Conservation (phyloP, 2,888 invertebrate genomes). For the Calameuta idolon region DNA sequence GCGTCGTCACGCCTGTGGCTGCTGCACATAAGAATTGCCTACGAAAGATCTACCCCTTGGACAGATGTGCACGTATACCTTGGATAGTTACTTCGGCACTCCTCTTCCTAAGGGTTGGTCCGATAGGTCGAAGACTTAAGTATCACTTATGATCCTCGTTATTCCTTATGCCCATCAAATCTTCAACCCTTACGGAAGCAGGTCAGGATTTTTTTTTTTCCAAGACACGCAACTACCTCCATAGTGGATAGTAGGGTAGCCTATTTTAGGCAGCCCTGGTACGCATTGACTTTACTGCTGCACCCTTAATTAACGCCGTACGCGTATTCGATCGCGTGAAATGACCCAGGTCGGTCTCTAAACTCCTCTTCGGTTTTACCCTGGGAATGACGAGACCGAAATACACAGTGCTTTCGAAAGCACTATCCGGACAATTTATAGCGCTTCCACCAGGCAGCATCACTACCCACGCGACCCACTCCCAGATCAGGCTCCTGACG, state of each 20-base stretch:
- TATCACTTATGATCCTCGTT: constrained; percentile 36
- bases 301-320: not conserved
- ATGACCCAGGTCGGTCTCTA: not conserved
- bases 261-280: not conserved
- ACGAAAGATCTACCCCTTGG: not conserved
- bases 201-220: constrained; percentile 24
- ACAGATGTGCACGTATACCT: not conserved
- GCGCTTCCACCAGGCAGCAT: not conserved
- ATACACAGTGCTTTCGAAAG: constrained; percentile 8
- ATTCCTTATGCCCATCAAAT: constrained; percentile 18
- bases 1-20: not conserved
- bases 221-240: constrained; percentile 14
- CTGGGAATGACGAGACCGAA: constrained; percentile 20
- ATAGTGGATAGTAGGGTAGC: not conserved
- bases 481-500: not conserved
- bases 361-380: not conserved
- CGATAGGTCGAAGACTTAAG: constrained; percentile 45
- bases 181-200: not conserved
- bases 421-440: constrained; percentile 5
- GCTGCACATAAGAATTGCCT: not conserved
- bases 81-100: not conserved
- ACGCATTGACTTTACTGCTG: not conserved
- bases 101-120: constrained; percentile 12
- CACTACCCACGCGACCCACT: constrained; percentile 1
- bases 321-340: not conserved